Evolutionary conservation across 2,888 invertebrate species (phyloP).

Genomic region (Germaria angustata): DNA sequence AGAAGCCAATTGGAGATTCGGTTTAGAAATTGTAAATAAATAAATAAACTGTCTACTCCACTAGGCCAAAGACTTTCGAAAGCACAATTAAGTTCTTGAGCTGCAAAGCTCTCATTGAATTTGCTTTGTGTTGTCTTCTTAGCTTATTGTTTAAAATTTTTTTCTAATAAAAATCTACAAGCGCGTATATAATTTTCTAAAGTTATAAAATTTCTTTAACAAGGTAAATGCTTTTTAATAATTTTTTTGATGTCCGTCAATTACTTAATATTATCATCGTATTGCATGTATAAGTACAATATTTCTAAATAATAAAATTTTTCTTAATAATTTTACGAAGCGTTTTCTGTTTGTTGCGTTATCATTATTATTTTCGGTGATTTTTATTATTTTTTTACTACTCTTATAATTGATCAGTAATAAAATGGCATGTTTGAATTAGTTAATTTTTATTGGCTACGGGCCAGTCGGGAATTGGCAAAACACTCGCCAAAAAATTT

Average conservation of each 20-base stretch:
- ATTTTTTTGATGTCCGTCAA: slow-evolving; percentile 4
- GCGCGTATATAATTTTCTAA: slow-evolving; percentile 13
- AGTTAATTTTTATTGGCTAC: slow-evolving; percentile 51
- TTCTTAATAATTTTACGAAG: slow-evolving; percentile 13
- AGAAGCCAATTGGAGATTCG: too few species aligned
- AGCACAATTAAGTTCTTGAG: not conserved
- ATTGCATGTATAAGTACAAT: slow-evolving; percentile 67
- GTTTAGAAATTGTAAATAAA: too few species aligned
- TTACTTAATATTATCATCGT: slow-evolving; percentile 17
- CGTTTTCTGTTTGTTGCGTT: slow-evolving; percentile 25
- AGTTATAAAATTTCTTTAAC: slow-evolving; percentile 49
- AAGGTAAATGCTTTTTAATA: slow-evolving; percentile 56
- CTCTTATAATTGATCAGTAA: slow-evolving; percentile 50
- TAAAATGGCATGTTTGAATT: slow-evolving; percentile 44
- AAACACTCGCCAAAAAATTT: slow-evolving; percentile 85
- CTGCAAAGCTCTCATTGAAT: not conserved
- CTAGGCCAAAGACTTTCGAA: not conserved
- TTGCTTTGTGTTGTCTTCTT: not conserved
- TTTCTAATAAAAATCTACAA: slow-evolving; percentile 51
- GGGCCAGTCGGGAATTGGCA: slow-evolving; percentile 73
- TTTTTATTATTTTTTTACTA: slow-evolving; percentile 17
- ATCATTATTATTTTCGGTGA: too few species aligned
- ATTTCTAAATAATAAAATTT: slow-evolving; percentile 37
- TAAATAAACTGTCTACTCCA: too few species aligned
- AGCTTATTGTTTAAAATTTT: slow-evolving; percentile 17